Base-by-base conservation (phyloP, 2,888 invertebrate genomes). In the Germaria angustata region DNA sequence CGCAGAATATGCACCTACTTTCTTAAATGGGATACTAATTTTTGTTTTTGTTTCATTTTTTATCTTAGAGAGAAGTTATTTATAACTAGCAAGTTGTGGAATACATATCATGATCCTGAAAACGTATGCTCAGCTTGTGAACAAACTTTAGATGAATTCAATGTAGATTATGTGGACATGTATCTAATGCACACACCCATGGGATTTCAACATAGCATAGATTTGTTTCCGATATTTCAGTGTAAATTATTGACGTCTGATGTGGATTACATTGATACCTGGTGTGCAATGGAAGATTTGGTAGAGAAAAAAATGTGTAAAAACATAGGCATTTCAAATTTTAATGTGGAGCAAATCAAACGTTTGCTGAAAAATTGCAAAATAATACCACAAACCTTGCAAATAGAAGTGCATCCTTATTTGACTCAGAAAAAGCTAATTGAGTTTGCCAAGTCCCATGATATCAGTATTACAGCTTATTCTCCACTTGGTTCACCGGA, bases 151-250 rank as follows among this genome's bases (percentile, higher is more conserved):
- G 90, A 92, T n/a, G 93, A 96, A 89, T 92, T 98, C 9, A 93
- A 94, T 4, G 87, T 97, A 0, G 92, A 94, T 0, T 98, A 98
- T 88, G 87, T 98, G 61, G 97, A 98, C 90, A 92, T 98, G 32
- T 98, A 97, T 88, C 92, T 98, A 8, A 96, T 98, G 49, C 98
- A 98, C 90, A 97, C 97, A 97, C 98, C 98, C 0, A 93, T 96
- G 88, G 96, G 93, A 0, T 97, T 95, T 88, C 94, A 95, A 92
- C 95, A 95, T 93, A 95, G 95, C 87, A 93, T 91, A 0, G 92
- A 92, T 0, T 89, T 94, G 0, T 93, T 94, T 90, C 96, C 96
- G 0, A 89, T 87, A 0, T 92, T 93, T 85, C 93, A 92, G 13
- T 95, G 93, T 0, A 93, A 94, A 85, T 91, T 93, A 20, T 87